Evolutionary conservation across 1,140 invertebrate genomes (phyloP).

Genomic region (Chironomus striatipennis): DNA sequence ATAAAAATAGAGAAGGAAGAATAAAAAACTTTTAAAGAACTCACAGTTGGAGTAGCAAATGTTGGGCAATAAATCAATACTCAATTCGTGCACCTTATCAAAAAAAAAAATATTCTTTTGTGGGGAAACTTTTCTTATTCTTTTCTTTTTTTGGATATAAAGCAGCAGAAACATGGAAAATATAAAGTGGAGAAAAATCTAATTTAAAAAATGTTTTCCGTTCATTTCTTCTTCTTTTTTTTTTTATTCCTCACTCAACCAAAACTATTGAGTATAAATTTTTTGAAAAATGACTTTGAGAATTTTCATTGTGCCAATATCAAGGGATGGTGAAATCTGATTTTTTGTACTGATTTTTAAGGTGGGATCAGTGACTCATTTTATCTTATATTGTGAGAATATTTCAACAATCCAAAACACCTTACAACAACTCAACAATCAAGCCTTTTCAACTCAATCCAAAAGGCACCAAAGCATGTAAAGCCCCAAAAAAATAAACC

Average conservation of each 20-base stretch:
- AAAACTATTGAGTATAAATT: not conserved
- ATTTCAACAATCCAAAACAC: too few relatives aligned
- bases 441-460: too few relatives aligned
- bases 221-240: not conserved
- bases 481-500: too few relatives aligned
- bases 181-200: conserved; percentile 4
- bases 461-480: too few relatives aligned
- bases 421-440: too few relatives aligned
- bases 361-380: too few relatives aligned
- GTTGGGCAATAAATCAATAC: not conserved
- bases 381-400: too few relatives aligned
- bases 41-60: too few relatives aligned
- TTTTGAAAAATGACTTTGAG: conserved; percentile 5
- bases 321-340: too few relatives aligned
- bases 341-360: too few relatives aligned
- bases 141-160: not conserved
- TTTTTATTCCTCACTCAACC: not conserved
- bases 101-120: not conserved
- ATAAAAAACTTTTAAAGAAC: not conserved
- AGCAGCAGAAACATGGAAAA: not conserved
- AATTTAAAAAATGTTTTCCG: conserved; percentile 1
- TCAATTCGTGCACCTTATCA: not conserved
- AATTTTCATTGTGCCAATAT: not conserved
- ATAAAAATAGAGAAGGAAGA: not conserved
- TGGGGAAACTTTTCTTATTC: too few relatives aligned